Conservation (phyloP, 1,140 invertebrate species). For the Diachasma alloeum region DNA sequence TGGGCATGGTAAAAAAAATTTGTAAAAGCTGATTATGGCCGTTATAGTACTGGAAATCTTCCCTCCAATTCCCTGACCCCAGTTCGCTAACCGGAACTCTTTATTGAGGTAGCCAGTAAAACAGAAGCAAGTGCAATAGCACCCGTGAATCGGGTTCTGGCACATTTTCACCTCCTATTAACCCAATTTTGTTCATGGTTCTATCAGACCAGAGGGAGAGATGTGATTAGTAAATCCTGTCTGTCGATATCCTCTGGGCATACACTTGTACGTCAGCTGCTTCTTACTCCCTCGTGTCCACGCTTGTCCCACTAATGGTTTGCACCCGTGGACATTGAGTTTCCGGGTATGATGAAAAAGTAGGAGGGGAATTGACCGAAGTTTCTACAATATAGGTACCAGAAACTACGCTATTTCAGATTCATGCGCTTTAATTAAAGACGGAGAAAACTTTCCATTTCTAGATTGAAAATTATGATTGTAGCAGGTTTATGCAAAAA, state of each 20-base stretch:
- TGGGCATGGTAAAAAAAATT: background rate
- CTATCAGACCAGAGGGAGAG: constrained; percentile 22
- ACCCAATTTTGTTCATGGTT: constrained; percentile 48
- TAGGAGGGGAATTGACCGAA: no score
- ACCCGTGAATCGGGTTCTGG: constrained; percentile 44
- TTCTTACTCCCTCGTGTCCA: constrained; percentile 5
- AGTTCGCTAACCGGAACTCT: constrained; percentile 10
- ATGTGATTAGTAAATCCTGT: constrained; percentile 39
- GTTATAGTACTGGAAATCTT: background rate
- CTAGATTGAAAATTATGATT: no score
- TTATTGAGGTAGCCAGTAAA: background rate
- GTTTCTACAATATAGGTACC: no score
- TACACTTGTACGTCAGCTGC: background rate
- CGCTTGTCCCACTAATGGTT: background rate
- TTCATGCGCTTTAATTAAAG: no score
- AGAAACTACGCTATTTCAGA: no score
- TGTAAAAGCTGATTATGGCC: background rate
- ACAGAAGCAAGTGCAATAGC: background rate
- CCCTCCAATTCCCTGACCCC: background rate
- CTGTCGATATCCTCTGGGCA: constrained; percentile 37
- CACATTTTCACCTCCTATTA: constrained; percentile 55
- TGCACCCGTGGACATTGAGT: background rate
- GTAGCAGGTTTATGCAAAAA: no score
- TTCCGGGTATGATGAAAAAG: background rate
- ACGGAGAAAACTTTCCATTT: no score